Evolutionary conservation across 2,888 invertebrate genomes (phyloP).

Genomic region (Pheosia gnoma): DNA sequence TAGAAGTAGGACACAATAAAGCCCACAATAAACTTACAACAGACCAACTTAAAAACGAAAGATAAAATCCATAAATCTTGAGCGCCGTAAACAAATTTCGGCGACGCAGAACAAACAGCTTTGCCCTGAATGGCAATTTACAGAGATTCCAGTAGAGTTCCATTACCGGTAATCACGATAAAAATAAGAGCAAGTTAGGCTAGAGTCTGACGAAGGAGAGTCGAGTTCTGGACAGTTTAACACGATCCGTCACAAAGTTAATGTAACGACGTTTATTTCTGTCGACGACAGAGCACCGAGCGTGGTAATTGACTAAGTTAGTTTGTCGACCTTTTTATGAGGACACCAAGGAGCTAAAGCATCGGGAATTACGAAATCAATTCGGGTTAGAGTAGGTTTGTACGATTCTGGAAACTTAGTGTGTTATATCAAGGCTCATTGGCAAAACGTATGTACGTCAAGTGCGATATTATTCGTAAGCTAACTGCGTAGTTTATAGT

Average conservation of each 20-base stretch:
- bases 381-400: constrained; percentile 14
- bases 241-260: constrained; percentile 21
- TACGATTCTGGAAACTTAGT: constrained; percentile 6
- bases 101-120: background rate
- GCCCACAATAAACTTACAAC: constrained; percentile 11
- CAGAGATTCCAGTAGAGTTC: constrained; percentile 20
- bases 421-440: background rate
- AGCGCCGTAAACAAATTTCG: background rate
- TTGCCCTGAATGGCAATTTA: background rate
- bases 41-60: constrained; percentile 5
- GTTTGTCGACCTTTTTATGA: constrained; percentile 22
- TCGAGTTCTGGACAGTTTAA: constrained; percentile 19
- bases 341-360: constrained; percentile 15
- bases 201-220: constrained; percentile 20
- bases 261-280: constrained; percentile 33
- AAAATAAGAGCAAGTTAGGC: constrained; percentile 22
- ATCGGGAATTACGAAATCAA: constrained; percentile 24
- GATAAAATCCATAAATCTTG: constrained; percentile 29
- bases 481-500: no score
- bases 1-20: background rate
- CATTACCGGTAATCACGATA: constrained; percentile 27
- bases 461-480: no score
- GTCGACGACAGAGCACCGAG: constrained; percentile 23
- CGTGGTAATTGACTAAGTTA: constrained; percentile 42
- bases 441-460: no score